Base-by-base conservation (phyloP, 2,113 vertebrate species). In the Dicentrarchus labrax region DNA sequence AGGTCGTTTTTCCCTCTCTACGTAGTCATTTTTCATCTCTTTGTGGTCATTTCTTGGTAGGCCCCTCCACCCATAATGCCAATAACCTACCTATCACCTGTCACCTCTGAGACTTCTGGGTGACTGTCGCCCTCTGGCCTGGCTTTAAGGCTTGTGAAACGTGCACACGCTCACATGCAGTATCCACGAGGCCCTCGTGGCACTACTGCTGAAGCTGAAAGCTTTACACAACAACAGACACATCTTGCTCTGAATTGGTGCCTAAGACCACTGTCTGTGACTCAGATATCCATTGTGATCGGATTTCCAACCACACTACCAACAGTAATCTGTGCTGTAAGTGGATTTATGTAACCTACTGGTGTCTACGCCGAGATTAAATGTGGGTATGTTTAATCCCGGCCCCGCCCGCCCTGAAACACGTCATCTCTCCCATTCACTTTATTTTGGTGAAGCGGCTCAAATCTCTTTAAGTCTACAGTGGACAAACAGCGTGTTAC, bases 321-420 rank as follows among this genome's bases (percentile, higher is more conserved):
- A 68, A 43, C 83, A 83, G 88, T 94, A 92, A 94, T 93, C 91
- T 91, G 78, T 8, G 82, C 88, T 85, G 53, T 87, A 86, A 91
- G 66, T 89, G 90, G 88, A 90, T 94, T 93, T 92, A 92, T 81
- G 82, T 91, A 92, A 94, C 85, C 59, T 64, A 21, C 78, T 80
- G 83, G 91, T 88, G 91, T 91, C 89, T 87, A 77, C 64, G 45
- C 47, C 5, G 4, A 85, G 93, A 94, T 92, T 93, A 93, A 89
- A 88, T 11, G 39, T 72, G 83, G 71, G 80, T 72, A 48, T 70
- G 60, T 80, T 90, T 90, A 93, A 93, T 93, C 92, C 74, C 39
- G 0, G 69, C 78, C 48, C 65, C 74, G 15, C 72, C 76, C 80
- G 36, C 62, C 62, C 41, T 21, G n/a, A 69, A 68, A 60, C 38